These are phyloP conservation scores for Empis stercorea DNA, from an alignment of 2,888 invertebrate species.

Conservation along the genomic window DNA sequence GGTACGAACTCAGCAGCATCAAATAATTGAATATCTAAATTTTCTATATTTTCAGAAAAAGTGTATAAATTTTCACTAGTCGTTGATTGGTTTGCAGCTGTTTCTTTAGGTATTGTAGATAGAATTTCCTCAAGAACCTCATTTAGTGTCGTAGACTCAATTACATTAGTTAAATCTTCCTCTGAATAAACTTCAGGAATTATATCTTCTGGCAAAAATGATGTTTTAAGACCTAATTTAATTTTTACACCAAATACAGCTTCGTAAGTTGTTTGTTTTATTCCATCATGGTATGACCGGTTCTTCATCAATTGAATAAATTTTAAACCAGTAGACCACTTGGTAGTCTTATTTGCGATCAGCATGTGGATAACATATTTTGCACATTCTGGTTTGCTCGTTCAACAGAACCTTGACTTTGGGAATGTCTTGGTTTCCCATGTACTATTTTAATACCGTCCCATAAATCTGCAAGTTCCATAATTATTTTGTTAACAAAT, in stretches of 20 bases:
- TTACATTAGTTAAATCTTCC: background rate
- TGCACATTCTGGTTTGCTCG: constrained; percentile 26
- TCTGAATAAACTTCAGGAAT: background rate
- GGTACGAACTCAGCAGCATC: no score
- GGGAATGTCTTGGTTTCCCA: constrained; percentile 21
- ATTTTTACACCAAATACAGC: constrained; percentile 24
- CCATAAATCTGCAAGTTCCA: no score
- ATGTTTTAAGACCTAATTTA: constrained; percentile 7
- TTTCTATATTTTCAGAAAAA: background rate
- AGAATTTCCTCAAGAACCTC: no score
- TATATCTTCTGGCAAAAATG: background rate
- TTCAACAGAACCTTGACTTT: constrained; percentile 19
- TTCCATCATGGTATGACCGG: constrained; percentile 25
- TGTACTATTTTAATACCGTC: no score
- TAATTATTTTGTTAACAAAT: no score
- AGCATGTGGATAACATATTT: constrained; percentile 25
- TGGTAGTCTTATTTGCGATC: no score
- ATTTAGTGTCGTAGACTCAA: no score
- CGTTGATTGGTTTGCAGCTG: no score
- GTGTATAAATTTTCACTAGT: background rate
- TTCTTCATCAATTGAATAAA: constrained; percentile 31
- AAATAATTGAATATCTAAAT: no score
- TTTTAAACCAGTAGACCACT: no score
- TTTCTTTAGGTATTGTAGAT: no score
- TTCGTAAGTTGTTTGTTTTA: constrained; percentile 25